Evolutionary conservation across 2,113 vertebrate species (phyloP), one percentile per base, ranked within the genome.

Genomic region (Hippoglossus stenolepis): DNA sequence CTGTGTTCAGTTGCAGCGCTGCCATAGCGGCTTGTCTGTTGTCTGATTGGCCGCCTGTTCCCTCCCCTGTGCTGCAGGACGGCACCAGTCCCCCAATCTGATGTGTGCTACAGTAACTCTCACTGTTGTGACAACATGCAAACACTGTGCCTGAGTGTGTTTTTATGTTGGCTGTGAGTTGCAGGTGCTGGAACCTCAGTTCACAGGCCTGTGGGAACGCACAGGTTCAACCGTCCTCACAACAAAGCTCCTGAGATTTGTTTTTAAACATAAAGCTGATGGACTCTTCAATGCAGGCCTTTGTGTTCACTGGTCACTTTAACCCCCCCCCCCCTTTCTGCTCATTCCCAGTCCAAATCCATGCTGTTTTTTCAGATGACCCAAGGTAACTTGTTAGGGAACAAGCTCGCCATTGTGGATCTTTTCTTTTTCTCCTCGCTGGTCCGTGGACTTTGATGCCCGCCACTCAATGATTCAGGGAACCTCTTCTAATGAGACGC

Each of bases 381-480:
- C 78, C 10, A 43, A 54, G 86, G 64, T 75, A 77, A 80, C 78
- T 78, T 78, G 78, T 91, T 66, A n/a, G 43, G 70, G 83, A 91
- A 92, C 88, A 93, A 91, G 56, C n/a, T 9, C 20, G 2, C 73
- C 80, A 76, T 93, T 91, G 91, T 91, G 3, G 49, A 53, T 57
- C n/a, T 49, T 62, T 15, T 73, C 53, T 47, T 47, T 79, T 53
- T 77, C 20, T 57, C 5, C 21, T n/a, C 8, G 9, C 9, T 43
- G 17, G 47, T 24, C 24, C 18, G n/a, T 57, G 40, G 77, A 72
- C 67, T 78, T 78, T 80, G 73, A 74, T 77, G 71, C 56, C 49
- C 28, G 51, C 59, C 31, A 24, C 47, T 72, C 63, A n/a, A 17
- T 17, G 45, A 17, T 14, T 47, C 49, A 5, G 70, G 64, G 59